These are phyloP conservation scores for Cheilosia variabilis DNA, from an alignment of 2,888 invertebrate genomes.

Conservation along the genomic window DNA sequence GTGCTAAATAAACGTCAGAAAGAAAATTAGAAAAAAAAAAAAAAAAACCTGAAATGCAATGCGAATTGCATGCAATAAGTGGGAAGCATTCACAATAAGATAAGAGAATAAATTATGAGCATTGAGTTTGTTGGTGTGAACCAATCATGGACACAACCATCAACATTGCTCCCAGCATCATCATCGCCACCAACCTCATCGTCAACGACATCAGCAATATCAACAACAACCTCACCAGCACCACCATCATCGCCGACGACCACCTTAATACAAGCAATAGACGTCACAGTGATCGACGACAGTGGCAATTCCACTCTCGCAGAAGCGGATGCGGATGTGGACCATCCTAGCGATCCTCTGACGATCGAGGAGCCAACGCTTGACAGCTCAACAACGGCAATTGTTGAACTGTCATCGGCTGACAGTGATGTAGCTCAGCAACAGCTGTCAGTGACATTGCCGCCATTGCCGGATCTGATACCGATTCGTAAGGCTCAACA, in stretches of 20 bases:
- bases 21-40: not conserved
- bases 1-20: not conserved
- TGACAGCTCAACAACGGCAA: conserved; percentile 42
- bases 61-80: conserved; percentile 53
- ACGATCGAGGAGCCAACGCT: conserved; percentile 18
- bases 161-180: conserved; percentile 66
- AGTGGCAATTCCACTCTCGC: conserved; percentile 27
- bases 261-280: conserved; percentile 53
- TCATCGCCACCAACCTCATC: conserved; percentile 43
- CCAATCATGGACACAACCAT: conserved; percentile 75
- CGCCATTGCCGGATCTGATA: conserved; percentile 69
- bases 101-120: conserved; percentile 66
- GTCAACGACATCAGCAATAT: conserved; percentile 21
- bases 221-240: conserved; percentile 35
- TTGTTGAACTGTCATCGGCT: conserved; percentile 47
- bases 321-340: conserved; percentile 18
- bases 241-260: conserved; percentile 14
- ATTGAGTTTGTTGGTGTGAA: conserved; percentile 76
- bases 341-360: conserved; percentile 67
- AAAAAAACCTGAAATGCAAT: conserved; percentile 44
- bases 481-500: conserved; percentile 70
- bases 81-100: conserved; percentile 39
- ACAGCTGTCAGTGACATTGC: conserved; percentile 53
- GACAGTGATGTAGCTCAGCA: conserved; percentile 58
- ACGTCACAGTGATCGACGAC: conserved; percentile 32